Base-by-base conservation (phyloP, 2,888 invertebrate species). In the Acrobeloides nanus region DNA sequence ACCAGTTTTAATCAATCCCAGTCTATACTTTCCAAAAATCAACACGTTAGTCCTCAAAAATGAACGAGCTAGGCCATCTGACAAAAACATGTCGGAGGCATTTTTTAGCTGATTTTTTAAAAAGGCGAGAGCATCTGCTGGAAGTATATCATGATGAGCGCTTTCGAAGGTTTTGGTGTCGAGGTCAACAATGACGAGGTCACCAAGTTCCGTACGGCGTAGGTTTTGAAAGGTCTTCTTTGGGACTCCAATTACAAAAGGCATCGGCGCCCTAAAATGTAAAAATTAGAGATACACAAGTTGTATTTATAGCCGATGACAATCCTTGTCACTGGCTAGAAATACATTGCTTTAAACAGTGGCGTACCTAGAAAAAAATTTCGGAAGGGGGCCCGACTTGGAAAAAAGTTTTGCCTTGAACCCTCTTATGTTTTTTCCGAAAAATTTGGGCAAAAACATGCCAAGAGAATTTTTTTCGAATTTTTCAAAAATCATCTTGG, bases 161-260 rank as follows among this genome's bases (percentile, higher is more conserved):
- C 47, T 39, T 17, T 40, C 44, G 10, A 54, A 33, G n/a, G 34
- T 23, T 75, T 89, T 89, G 48, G 81, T 83, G 78, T 97, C 95
- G 51, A 89, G 87, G 79, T 95, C 86, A 73, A 95, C 81, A 62
- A 92, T 82, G 34, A 93, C 90, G 59, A 90, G 87, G 74, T 95
- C 93, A 27, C 89, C 90, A 44, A 66, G 74, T 75, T 75, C 86
- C 85, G 10, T 37, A 41, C 31, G 32, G 21, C 35, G 49, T 20
- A 61, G 32, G 8, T 23, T 24, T 81, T 84, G 80, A 78, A 89
- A 82, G 43, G 89, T 84, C 66, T 82, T 81, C 57, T 84, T 81
- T 59, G 92, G 92, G 55, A 93, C 88, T 52, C 95, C 95, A 71
- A 95, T 90, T 38, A 95, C 80, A 79, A 87, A 95, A 38, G 95